Evolutionary conservation across 2,797 vertebrate species (phyloP).

Genomic region (Bovichtus diacanthus): DNA sequence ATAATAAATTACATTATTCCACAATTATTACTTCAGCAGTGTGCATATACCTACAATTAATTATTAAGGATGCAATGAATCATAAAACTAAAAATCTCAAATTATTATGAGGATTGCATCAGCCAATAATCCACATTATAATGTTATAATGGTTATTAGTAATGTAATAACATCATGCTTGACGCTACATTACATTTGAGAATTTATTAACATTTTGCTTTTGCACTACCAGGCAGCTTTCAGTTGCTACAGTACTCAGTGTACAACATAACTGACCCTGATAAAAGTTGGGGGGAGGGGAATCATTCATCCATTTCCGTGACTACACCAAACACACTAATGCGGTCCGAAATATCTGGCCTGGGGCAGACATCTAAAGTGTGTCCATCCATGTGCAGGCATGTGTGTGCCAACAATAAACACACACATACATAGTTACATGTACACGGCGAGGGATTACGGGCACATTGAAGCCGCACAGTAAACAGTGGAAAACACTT

Average conservation of each 20-base stretch:
- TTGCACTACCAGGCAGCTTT: background rate
- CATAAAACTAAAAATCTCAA: background rate
- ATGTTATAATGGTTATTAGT: background rate
- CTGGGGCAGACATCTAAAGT: slow-evolving; percentile 16
- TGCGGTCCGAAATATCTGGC: slow-evolving; percentile 38
- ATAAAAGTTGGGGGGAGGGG: background rate
- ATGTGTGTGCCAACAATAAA: slow-evolving; percentile 2
- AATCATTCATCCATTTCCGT: slow-evolving; percentile 25
- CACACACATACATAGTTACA: slow-evolving; percentile 7
- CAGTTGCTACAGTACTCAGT: background rate
- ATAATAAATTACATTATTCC: background rate
- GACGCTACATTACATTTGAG: background rate
- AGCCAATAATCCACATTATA: background rate
- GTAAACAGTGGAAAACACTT: slow-evolving; percentile 44
- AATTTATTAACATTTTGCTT: background rate
- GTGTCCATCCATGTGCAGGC: background rate
- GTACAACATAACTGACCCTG: background rate
- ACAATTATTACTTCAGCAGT: background rate
- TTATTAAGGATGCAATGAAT: background rate
- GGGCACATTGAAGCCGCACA: slow-evolving; percentile 19
- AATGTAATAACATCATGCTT: background rate
- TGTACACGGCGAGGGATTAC: slow-evolving; percentile 3
- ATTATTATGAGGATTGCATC: background rate
- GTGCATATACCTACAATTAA: background rate
- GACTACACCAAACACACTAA: slow-evolving; percentile 36